Conservation (phyloP, 30 jellyfish, hydroid and myxozoan species). For the Turritopsis rubra region DNA sequence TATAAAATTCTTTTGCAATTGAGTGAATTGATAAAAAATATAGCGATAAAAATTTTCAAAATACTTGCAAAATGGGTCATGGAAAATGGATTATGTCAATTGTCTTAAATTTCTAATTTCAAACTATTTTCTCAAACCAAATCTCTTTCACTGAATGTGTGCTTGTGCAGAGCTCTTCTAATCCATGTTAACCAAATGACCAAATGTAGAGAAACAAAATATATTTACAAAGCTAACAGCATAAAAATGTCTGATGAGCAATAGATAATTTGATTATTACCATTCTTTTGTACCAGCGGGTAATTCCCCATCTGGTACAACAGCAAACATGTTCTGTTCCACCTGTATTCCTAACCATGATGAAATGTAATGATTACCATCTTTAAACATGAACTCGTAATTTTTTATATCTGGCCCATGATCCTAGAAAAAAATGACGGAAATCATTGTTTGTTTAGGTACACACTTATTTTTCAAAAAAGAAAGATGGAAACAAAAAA, state of each 20-base stretch:
- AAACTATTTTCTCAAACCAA: no score
- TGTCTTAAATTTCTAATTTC: no score
- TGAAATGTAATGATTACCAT: constrained; percentile 12
- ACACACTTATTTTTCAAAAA: neutral
- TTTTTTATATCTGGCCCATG: constrained; percentile 13
- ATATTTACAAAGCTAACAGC: neutral
- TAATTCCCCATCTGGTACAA: constrained; percentile 15
- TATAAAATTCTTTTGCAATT: no score
- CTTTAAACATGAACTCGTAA: constrained; percentile 7
- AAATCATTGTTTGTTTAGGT: neutral
- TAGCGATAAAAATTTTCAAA: no score
- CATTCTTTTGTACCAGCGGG: constrained; percentile 25
- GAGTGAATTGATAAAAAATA: no score
- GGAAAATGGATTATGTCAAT: no score
- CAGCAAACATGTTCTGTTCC: constrained; percentile 7
- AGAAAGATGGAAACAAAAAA: neutral
- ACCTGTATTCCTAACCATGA: constrained; percentile 15
- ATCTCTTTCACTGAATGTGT: no score
- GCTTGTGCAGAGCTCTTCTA: no score
- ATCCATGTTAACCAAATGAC: no score
- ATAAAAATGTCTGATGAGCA: neutral
- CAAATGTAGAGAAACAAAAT: neutral
- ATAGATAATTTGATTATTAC: neutral
- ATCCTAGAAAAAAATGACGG: neutral
- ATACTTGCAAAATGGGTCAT: no score